Percentiles rank a stretch among this genome's conserved stretches.
Evolutionary conservation across 2,797 vertebrate species (phyloP).

Genomic region (Myotis pilosus): DNA sequence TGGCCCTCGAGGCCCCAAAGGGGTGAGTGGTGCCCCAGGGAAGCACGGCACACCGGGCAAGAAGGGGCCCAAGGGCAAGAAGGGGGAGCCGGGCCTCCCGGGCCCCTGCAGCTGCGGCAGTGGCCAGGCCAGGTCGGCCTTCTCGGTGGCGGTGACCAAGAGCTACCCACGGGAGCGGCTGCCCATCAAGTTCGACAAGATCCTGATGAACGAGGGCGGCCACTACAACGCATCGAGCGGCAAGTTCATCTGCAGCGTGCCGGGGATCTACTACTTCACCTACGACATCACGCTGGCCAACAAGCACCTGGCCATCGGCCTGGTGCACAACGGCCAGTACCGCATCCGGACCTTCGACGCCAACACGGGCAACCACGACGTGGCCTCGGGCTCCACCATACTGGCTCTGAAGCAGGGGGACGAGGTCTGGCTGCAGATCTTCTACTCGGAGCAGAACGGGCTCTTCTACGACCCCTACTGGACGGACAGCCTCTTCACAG

Average conservation of each 20-base stretch:
- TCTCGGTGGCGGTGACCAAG: conserved; percentile 95
- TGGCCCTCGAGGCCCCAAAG: conserved; percentile 92
- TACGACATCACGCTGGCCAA: conserved; percentile 97
- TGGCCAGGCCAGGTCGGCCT: conserved; percentile 89
- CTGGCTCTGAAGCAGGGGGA: conserved; percentile 90
- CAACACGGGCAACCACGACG: conserved; percentile 96
- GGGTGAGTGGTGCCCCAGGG: conserved; percentile 87
- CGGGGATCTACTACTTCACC: conserved; percentile 96
- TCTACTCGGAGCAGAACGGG: conserved; percentile 97
- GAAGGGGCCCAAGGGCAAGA: conserved; percentile 90
- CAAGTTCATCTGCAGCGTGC: conserved; percentile 93
- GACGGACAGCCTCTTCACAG: conserved; percentile 98
- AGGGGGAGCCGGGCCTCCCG: conserved; percentile 86
- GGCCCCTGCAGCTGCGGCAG: conserved; percentile 91
- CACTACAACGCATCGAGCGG: conserved; percentile 94
- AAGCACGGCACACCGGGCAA: conserved; percentile 84
- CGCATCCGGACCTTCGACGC: conserved; percentile 97
- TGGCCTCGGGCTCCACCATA: conserved; percentile 95
- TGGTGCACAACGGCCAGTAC: conserved; percentile 97
- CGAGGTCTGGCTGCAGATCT: conserved; percentile 98
- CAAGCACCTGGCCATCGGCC: conserved; percentile 96
- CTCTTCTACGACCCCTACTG: conserved; percentile 98
- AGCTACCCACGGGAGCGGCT: conserved; percentile 94
- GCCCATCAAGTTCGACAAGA: conserved; percentile 95
- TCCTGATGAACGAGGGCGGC: conserved; percentile 95